These are phyloP conservation scores for Pyralis farinalis DNA, from an alignment of 2,888 invertebrate genomes.

Conservation along the genomic window DNA sequence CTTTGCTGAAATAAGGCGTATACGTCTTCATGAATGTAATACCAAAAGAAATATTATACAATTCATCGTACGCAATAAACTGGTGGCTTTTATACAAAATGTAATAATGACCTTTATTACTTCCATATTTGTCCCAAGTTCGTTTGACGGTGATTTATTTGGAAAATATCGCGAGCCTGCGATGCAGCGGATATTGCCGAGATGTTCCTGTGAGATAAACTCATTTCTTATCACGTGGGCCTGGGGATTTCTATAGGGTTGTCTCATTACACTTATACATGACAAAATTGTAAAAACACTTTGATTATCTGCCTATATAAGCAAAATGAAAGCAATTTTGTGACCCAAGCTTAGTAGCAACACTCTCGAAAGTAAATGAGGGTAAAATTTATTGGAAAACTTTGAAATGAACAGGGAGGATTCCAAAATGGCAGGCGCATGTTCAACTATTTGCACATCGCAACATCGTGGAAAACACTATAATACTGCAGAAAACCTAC, in stretches of 20 bases:
- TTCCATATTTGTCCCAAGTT: slow-evolving; percentile 15
- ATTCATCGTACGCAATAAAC: slow-evolving; percentile 15
- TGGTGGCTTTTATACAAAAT: slow-evolving; percentile 8
- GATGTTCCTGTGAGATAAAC: slow-evolving; percentile 55
- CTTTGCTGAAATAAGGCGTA: slow-evolving; percentile 9
- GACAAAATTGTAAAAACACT: too few relatives aligned
- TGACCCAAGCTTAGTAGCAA: too few relatives aligned
- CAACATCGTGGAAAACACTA: too few relatives aligned
- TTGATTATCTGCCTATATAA: too few relatives aligned
- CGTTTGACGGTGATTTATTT: slow-evolving; percentile 8
- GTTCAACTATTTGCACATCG: too few relatives aligned
- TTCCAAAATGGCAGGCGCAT: too few relatives aligned
- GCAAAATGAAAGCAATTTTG: too few relatives aligned
- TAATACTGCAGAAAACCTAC: too few relatives aligned
- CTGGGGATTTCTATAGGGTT: slow-evolving; percentile 15
- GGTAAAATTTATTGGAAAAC: too few relatives aligned
- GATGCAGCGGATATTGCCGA: slow-evolving; percentile 43
- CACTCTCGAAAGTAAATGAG: too few relatives aligned
- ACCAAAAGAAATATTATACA: slow-evolving; percentile 16
- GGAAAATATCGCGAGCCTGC: slow-evolving; percentile 4
- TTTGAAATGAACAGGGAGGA: too few relatives aligned
- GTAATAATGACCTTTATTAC: slow-evolving; percentile 16
- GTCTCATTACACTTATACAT: slow-evolving; percentile 2
- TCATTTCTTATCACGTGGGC: slow-evolving; percentile 49
- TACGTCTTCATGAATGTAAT: slow-evolving; percentile 14